Conservation (phyloP, 2,113 vertebrate genomes). For the Megaleporinus macrocephalus region DNA sequence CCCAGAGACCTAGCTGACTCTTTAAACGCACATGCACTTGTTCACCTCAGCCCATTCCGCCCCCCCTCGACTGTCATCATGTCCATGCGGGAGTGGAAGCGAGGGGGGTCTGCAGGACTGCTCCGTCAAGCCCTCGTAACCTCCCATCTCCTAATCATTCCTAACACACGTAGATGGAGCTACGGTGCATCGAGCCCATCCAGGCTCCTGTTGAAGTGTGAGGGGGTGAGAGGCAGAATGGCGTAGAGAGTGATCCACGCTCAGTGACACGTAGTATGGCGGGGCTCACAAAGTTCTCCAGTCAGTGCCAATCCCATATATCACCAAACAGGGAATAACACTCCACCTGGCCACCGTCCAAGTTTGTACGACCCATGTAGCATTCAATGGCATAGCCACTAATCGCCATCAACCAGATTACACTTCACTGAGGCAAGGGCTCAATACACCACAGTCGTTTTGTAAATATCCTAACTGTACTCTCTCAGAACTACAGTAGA, state of each 20-base stretch:
- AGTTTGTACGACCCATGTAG: constrained; percentile 28
- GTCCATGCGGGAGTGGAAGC: constrained; percentile 46
- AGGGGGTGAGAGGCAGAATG: constrained; percentile 10
- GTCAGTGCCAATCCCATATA: constrained; percentile 26
- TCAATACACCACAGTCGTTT: constrained; percentile 23
- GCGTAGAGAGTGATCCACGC: not conserved
- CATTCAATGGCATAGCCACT: constrained; percentile 24
- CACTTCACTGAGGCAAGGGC: constrained; percentile 49
- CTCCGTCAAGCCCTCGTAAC: constrained; percentile 52
- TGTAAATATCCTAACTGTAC: constrained; percentile 40
- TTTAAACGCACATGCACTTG: constrained; percentile 5
- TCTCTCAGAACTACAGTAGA: constrained; percentile 29
- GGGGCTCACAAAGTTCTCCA: constrained; percentile 41
- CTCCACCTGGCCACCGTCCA: constrained; percentile 4
- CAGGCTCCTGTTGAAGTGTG: constrained; percentile 38
- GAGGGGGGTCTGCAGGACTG: constrained; percentile 25
- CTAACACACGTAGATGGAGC: constrained; percentile 49
- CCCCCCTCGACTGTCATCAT: constrained; percentile 26
- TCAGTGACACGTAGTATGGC: constrained; percentile 43
- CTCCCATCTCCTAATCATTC: constrained; percentile 59
- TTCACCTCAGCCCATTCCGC: constrained; percentile 30
- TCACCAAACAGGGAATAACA: constrained; percentile 8
- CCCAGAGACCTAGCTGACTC: constrained; percentile 73
- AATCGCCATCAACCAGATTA: constrained; percentile 24
- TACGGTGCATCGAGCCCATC: constrained; percentile 31